Conservation (phyloP, 2,797 vertebrate genomes). For the Helostoma temminkii region DNA sequence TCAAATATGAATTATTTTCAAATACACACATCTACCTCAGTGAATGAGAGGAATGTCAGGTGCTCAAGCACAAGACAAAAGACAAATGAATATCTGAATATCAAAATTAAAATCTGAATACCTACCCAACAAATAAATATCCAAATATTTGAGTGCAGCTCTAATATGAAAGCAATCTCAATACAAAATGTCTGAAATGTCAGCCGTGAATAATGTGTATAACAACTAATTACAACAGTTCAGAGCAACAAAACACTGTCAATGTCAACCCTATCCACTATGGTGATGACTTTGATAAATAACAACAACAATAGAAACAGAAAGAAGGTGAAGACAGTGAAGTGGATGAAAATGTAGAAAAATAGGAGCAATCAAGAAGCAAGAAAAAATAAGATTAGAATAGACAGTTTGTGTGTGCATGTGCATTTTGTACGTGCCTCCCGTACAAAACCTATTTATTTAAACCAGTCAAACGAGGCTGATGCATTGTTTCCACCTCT, state of each 20-base stretch:
- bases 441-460: constrained; percentile 23
- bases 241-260: background rate
- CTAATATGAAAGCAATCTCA: background rate
- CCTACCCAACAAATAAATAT: no score
- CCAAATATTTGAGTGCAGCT: no score
- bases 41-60: no score
- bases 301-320: background rate
- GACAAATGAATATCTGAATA: no score
- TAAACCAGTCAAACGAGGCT: constrained; percentile 1
- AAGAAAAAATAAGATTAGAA: background rate
- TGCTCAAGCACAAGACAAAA: no score
- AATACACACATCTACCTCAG: no score
- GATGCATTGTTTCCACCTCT: constrained; percentile 21
- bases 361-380: background rate
- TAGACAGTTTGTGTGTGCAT: background rate
- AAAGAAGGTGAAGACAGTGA: background rate
- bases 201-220: constrained; percentile 10
- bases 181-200: constrained; percentile 1
- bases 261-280: background rate
- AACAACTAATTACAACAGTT: background rate
- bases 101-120: no score
- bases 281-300: background rate
- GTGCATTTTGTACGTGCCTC: background rate
- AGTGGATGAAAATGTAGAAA: background rate
- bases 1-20: no score